These are phyloP conservation scores for Trichonephila inaurata DNA, from an alignment of 1,140 invertebrate genomes.

Conservation along the genomic window DNA sequence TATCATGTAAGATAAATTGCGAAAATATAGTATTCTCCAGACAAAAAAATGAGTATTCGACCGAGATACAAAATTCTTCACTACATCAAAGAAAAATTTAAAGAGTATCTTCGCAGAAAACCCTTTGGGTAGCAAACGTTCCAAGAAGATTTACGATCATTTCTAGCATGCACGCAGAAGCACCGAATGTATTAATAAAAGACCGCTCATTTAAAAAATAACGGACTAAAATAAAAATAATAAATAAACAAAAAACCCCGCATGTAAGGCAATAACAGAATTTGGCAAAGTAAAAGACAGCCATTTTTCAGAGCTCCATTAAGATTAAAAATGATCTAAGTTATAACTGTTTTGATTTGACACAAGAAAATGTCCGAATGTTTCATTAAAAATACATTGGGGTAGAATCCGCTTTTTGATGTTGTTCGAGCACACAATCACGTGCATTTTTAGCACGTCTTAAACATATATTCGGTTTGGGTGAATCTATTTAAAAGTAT, in stretches of 20 bases:
- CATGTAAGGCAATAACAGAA: conserved; percentile 36
- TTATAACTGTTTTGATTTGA: neutral
- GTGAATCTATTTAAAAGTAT: neutral
- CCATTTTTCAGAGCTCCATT: conserved; percentile 34
- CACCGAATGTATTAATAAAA: conserved; percentile 51
- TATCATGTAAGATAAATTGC: neutral
- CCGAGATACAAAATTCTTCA: neutral
- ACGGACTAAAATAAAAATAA: neutral
- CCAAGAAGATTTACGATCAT: neutral
- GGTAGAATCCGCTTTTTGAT: neutral
- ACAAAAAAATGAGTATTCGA: too few species aligned
- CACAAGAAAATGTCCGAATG: neutral
- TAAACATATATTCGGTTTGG: neutral
- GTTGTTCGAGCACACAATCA: neutral
- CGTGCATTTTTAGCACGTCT: neutral
- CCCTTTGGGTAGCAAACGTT: neutral
- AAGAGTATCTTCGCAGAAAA: neutral
- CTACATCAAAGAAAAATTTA: neutral
- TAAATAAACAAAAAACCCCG: neutral
- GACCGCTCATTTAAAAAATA: conserved; percentile 39
- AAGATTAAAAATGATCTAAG: neutral
- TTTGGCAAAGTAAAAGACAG: conserved; percentile 25
- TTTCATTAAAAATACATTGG: neutral
- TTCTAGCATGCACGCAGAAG: conserved; percentile 1
- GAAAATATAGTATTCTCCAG: neutral